phyloP scores from a whole-genome alignment of 2,797 vertebrate genomes.

The Fundulus diaphanus region DNA sequence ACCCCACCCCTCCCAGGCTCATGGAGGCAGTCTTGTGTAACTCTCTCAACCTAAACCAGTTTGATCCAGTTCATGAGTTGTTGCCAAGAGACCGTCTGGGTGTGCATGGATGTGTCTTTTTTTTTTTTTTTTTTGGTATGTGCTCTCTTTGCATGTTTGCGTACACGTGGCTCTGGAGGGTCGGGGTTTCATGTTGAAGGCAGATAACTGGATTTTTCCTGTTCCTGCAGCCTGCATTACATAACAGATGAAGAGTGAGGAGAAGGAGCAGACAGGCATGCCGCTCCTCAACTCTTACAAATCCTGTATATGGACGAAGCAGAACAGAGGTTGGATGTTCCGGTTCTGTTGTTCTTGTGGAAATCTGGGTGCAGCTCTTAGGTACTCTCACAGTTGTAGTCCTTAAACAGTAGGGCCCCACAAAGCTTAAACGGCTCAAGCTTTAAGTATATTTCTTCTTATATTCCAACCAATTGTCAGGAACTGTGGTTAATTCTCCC shows the following conservation, averaged over 20 bases:
- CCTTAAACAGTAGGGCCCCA: neutral
- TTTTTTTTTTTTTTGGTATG: neutral
- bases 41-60: slow-evolving; percentile 69
- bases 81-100: slow-evolving; percentile 53
- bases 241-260: slow-evolving; percentile 49
- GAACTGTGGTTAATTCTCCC: neutral
- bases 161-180: neutral
- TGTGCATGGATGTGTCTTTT: slow-evolving; percentile 23
- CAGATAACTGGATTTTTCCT: slow-evolving; percentile 67
- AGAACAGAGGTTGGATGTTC: slow-evolving; percentile 4
- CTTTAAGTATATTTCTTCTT: neutral
- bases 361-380: neutral
- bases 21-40: slow-evolving; percentile 69
- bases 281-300: neutral
- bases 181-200: slow-evolving; percentile 40
- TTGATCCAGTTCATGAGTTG: slow-evolving; percentile 70
- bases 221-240: slow-evolving; percentile 58
- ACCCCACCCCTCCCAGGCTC: slow-evolving; percentile 19
- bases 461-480: neutral
- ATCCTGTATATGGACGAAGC: neutral
- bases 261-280: slow-evolving; percentile 12
- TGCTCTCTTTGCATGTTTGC: neutral
- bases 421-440: neutral
- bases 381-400: neutral
- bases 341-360: neutral